These are phyloP conservation scores for Tetragonula carbonaria DNA, from an alignment of 2,888 invertebrate species.

Conservation along the genomic window DNA sequence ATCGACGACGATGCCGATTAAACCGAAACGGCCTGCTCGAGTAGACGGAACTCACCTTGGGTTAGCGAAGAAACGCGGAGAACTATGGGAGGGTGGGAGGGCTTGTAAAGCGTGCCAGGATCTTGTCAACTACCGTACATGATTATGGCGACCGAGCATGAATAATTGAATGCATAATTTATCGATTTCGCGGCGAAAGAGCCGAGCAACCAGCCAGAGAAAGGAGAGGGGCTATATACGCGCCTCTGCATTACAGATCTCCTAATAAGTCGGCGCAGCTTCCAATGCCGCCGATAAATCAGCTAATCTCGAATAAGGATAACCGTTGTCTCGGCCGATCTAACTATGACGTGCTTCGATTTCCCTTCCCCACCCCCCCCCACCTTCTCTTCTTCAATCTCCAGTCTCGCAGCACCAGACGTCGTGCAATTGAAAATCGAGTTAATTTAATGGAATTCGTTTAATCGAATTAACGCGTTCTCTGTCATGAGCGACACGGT, in stretches of 20 bases:
- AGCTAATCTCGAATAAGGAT: constrained; percentile 73
- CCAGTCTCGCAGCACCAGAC: not conserved
- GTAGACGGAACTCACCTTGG: constrained; percentile 59
- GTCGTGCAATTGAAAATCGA: constrained; percentile 3
- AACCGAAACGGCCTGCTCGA: constrained; percentile 20
- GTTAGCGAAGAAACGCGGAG: constrained; percentile 49
- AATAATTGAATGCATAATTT: constrained; percentile 82
- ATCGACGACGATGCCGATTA: not conserved
- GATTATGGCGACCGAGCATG: constrained; percentile 79
- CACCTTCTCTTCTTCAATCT: not conserved
- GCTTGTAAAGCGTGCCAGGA: constrained; percentile 71
- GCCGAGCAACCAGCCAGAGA: constrained; percentile 18
- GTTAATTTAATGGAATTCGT: constrained; percentile 17
- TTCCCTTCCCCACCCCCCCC: not conserved
- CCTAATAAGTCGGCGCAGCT: constrained; percentile 73
- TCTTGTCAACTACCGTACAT: constrained; percentile 79
- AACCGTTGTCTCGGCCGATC: constrained; percentile 67
- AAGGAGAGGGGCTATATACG: constrained; percentile 40
- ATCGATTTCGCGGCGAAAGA: constrained; percentile 74
- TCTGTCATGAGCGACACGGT: too few species aligned
- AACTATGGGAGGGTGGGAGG: constrained; percentile 26
- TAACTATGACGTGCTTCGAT: constrained; percentile 41
- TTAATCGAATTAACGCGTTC: not conserved
- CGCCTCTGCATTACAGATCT: constrained; percentile 58
- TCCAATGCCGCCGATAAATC: constrained; percentile 73